Percentiles rank a stretch among this genome's conserved stretches.
phyloP scores from a whole-genome alignment of 2,797 vertebrate species.

The Linurgus olivaceus region DNA sequence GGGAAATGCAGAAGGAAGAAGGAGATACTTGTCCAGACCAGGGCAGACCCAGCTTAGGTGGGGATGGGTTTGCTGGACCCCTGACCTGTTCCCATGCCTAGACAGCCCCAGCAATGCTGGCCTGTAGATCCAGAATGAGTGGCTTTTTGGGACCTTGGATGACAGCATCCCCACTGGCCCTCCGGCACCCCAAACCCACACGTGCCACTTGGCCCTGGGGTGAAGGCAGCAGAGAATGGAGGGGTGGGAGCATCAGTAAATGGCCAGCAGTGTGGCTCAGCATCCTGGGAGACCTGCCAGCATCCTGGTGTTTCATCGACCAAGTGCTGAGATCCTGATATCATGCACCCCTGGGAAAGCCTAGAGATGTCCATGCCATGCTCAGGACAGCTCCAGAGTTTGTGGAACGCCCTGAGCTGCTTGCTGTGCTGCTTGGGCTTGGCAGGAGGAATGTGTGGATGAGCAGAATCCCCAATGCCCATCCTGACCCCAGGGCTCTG shows the following conservation, averaged over 20 bases:
- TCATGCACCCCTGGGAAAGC: background rate
- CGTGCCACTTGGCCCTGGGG: fast-evolving
- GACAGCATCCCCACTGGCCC: background rate
- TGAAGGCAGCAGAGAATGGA: background rate
- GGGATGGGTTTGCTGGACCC: background rate
- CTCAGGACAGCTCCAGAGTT: background rate
- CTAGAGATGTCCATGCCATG: background rate
- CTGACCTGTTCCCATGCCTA: fast-evolving
- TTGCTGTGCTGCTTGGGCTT: fast-evolving
- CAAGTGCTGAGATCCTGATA: fast-evolving
- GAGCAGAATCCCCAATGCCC: fast-evolving
- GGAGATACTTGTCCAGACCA: background rate
- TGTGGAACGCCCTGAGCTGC: fast-evolving
- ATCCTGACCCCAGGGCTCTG: background rate
- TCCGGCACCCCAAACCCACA: background rate
- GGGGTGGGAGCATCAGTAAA: background rate
- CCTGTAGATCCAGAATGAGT: background rate
- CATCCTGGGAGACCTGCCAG: fast-evolving
- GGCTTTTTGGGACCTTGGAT: background rate
- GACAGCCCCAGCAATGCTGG: background rate
- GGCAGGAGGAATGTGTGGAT: background rate
- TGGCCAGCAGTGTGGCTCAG: background rate
- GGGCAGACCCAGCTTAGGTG: background rate
- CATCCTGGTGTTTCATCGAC: background rate
- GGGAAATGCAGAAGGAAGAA: background rate